A percentile compares a stretch with the other conserved stretches of the same genome.
These are phyloP conservation scores for Corvus cornix DNA, from an alignment of 2,113 vertebrate species.

Conservation along the genomic window DNA sequence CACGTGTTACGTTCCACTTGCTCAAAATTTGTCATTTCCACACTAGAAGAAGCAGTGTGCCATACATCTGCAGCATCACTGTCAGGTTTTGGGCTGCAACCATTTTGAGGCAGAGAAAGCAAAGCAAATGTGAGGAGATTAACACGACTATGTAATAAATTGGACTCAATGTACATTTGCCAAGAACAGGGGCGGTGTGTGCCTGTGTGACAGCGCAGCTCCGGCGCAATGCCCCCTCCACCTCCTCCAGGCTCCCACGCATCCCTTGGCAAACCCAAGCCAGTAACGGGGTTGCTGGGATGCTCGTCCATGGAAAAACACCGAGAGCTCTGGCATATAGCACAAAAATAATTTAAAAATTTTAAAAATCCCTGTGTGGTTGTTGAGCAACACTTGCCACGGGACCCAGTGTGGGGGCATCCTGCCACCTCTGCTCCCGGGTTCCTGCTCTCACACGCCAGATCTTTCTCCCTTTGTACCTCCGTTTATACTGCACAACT, in stretches of 20 bases:
- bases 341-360: not conserved
- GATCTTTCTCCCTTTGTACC: constrained; percentile 39
- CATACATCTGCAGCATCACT: accelerated
- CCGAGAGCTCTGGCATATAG: not conserved
- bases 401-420: not conserved
- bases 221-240: accelerated
- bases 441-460: not conserved
- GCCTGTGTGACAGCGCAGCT: not conserved
- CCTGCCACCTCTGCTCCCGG: not conserved
- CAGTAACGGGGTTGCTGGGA: not conserved
- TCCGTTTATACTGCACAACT: constrained; percentile 66
- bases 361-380: accelerated
- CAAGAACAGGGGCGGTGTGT: accelerated
- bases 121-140: not conserved
- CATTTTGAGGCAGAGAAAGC: not conserved
- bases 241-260: not conserved
- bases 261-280: not conserved
- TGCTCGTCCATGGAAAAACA: not conserved
- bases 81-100: not conserved
- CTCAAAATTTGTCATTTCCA: not conserved
- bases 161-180: not conserved
- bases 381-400: accelerated
- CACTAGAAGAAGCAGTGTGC: accelerated
- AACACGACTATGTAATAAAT: not conserved
- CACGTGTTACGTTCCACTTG: accelerated